phyloP scores from a whole-genome alignment of 2,113 vertebrate genomes.

The Pyxicephalus adspersus region DNA sequence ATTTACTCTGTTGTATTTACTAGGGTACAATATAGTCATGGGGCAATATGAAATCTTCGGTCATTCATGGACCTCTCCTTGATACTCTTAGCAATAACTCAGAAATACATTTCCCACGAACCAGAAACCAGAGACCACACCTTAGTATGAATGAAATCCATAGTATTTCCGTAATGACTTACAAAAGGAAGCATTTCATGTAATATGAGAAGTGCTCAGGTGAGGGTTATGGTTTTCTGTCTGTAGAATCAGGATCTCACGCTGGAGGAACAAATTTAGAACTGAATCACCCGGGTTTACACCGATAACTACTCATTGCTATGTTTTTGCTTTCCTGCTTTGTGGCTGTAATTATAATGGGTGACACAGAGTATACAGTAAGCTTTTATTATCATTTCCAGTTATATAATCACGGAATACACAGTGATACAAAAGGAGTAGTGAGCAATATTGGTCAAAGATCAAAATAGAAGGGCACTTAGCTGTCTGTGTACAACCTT shows the following conservation, averaged over 20 bases:
- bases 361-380: background rate
- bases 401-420: background rate
- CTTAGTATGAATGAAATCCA: background rate
- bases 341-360: background rate
- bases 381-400: background rate
- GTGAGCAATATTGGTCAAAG: too few relatives aligned
- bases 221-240: conserved; percentile 6
- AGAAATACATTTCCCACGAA: conserved; percentile 1
- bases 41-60: background rate
- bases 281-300: background rate
- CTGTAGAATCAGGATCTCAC: background rate
- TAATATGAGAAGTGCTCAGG: background rate
- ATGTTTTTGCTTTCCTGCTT: background rate
- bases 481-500: background rate
- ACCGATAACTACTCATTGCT: background rate
- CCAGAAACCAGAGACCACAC: background rate
- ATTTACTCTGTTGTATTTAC: too few relatives aligned
- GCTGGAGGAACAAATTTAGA: background rate
- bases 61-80: background rate
- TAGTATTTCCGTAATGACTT: background rate
- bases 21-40: background rate
- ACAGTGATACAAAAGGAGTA: too few relatives aligned
- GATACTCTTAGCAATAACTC: background rate
- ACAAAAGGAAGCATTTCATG: background rate
- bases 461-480: too few relatives aligned